Conservation (phyloP, 2,797 vertebrate genomes). For the Trachops cirrhosus region DNA sequence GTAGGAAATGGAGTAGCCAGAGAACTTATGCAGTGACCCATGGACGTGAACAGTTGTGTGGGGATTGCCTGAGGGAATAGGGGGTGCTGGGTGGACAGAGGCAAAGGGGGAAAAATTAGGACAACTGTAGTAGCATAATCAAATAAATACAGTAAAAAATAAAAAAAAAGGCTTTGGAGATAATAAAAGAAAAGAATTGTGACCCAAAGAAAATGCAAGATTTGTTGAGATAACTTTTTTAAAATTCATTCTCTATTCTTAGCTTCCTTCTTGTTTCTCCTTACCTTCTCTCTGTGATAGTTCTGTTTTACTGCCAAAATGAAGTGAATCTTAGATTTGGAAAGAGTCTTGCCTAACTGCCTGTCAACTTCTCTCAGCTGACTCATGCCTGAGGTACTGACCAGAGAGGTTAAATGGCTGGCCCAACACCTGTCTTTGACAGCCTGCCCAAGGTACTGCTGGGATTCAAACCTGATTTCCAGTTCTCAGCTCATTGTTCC, state of each 20-base stretch:
- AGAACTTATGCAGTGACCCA: too few relatives aligned
- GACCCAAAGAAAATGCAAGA: not conserved
- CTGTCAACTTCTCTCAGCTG: not conserved
- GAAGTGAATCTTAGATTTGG: not conserved
- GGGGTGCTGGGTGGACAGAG: too few relatives aligned
- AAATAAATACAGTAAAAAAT: too few relatives aligned
- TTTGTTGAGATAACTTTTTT: not conserved
- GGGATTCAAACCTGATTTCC: not conserved
- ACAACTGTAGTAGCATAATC: too few relatives aligned
- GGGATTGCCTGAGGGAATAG: too few relatives aligned
- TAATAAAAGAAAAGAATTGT: not conserved
- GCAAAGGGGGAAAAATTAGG: too few relatives aligned
- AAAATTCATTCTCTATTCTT: not conserved
- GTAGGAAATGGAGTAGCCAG: too few relatives aligned
- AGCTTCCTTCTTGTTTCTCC: not conserved
- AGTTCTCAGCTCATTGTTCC: not conserved
- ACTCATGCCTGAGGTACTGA: not conserved
- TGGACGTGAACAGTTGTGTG: too few relatives aligned
- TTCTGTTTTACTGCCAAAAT: slow-evolving; percentile 20
- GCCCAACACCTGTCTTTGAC: not conserved
- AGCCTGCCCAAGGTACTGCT: not conserved
- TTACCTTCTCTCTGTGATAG: not conserved
- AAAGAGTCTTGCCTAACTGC: not conserved
- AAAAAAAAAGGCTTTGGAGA: too few relatives aligned
- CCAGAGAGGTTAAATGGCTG: not conserved